phyloP scores from a whole-genome alignment of 2,113 vertebrate species.

The Phainopepla nitens region DNA sequence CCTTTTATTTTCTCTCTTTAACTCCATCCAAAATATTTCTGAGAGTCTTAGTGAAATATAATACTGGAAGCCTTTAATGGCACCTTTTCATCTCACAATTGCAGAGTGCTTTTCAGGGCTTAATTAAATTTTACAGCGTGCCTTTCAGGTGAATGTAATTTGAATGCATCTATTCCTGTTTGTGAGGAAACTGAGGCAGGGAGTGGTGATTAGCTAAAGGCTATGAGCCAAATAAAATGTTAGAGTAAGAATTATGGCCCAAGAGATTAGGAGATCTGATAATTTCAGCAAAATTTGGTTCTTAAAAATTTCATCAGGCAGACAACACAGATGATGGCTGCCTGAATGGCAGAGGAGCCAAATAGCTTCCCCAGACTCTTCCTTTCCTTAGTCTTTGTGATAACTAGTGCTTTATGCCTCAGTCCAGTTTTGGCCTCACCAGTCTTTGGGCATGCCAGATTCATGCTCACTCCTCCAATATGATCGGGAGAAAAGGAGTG shows the following conservation, averaged over 20 bases:
- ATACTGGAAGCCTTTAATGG: constrained; percentile 50
- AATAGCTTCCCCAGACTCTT: background rate
- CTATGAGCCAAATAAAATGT: background rate
- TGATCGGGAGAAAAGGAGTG: background rate
- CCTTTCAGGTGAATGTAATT: constrained; percentile 45
- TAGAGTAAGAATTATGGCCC: background rate
- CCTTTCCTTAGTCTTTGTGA: background rate
- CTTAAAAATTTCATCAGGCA: background rate
- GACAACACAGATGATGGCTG: background rate
- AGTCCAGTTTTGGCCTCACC: background rate
- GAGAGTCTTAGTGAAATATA: constrained; percentile 59
- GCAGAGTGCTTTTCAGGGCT: constrained; percentile 40
- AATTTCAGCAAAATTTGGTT: background rate
- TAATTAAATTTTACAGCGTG: constrained; percentile 53
- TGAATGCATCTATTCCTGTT: constrained; percentile 36
- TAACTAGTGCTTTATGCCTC: background rate
- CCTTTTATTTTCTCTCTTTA: constrained; percentile 64
- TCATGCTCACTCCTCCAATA: background rate
- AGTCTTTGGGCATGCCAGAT: background rate
- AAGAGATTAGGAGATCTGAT: background rate
- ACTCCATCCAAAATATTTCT: constrained; percentile 62
- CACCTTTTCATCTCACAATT: constrained; percentile 60
- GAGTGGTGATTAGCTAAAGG: background rate
- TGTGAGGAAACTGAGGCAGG: constrained; percentile 58
- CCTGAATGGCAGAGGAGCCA: background rate